These are phyloP conservation scores for Lophius americanus DNA, from an alignment of 2,797 vertebrate species.

Conservation along the genomic window DNA sequence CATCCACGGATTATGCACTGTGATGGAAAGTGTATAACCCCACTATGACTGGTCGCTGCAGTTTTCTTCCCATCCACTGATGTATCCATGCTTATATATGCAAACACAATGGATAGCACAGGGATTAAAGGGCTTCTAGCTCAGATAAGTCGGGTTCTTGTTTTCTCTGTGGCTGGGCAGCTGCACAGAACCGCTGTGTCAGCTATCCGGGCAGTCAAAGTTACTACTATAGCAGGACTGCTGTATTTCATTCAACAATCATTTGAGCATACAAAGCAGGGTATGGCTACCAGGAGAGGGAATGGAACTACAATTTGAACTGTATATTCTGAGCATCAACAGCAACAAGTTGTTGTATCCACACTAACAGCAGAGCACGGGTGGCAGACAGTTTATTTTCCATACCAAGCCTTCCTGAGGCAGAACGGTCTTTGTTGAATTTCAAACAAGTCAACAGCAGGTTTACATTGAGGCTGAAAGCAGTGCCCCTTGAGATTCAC, in stretches of 20 bases:
- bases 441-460: conserved; percentile 16
- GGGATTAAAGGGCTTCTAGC: background rate
- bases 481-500: conserved; percentile 22
- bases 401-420: conserved; percentile 17
- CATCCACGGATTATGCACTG: background rate
- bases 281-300: too few relatives aligned
- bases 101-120: background rate
- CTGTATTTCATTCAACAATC: conserved; percentile 5
- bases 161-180: background rate
- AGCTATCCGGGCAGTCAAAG: conserved; percentile 1
- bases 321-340: background rate
- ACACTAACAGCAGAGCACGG: background rate
- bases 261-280: conserved; percentile 1
- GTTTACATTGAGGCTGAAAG: conserved; percentile 16
- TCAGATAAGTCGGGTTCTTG: background rate
- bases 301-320: background rate
- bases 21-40: background rate
- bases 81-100: background rate
- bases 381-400: conserved; percentile 10
- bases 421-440: conserved; percentile 22
- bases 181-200: conserved; percentile 12
- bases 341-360: background rate
- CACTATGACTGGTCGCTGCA: background rate
- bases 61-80: background rate
- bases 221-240: background rate